Evolutionary conservation across 2,113 vertebrate species (phyloP).

Genomic region (Syrmaticus mikado): DNA sequence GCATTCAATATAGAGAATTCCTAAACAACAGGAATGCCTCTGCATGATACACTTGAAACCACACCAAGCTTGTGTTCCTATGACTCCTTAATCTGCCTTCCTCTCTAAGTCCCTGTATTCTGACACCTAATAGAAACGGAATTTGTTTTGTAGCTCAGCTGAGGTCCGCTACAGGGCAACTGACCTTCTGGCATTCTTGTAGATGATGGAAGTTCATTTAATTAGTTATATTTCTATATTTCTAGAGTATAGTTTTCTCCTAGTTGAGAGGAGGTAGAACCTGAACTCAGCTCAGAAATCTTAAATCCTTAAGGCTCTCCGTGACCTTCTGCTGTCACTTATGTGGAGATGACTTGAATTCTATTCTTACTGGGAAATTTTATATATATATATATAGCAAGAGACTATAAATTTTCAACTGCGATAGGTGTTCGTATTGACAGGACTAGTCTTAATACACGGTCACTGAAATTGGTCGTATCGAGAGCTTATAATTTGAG

Average conservation of each 20-base stretch:
- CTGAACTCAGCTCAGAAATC: neutral
- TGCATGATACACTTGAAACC: neutral
- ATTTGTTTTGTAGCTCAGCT: neutral
- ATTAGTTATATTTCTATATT: no score
- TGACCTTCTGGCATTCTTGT: neutral
- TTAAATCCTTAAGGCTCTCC: neutral
- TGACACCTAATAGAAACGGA: neutral
- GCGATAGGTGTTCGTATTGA: neutral
- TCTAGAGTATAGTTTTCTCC: neutral
- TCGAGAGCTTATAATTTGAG: neutral
- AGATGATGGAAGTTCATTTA: neutral
- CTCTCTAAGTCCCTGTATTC: neutral
- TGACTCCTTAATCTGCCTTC: neutral
- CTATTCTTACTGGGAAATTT: neutral
- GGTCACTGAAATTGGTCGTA: neutral
- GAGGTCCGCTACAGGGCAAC: neutral
- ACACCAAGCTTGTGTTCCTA: neutral
- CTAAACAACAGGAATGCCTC: neutral
- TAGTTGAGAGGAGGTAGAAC: neutral
- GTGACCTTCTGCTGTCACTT: neutral
- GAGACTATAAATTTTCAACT: neutral
- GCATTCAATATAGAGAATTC: neutral
- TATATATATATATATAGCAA: no score
- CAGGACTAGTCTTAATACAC: neutral
- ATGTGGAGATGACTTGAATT: neutral